Evolutionary conservation across 2,113 vertebrate species (phyloP), one percentile per base, ranked within the genome.

Genomic region (Lethenteron camtschaticum): DNA sequence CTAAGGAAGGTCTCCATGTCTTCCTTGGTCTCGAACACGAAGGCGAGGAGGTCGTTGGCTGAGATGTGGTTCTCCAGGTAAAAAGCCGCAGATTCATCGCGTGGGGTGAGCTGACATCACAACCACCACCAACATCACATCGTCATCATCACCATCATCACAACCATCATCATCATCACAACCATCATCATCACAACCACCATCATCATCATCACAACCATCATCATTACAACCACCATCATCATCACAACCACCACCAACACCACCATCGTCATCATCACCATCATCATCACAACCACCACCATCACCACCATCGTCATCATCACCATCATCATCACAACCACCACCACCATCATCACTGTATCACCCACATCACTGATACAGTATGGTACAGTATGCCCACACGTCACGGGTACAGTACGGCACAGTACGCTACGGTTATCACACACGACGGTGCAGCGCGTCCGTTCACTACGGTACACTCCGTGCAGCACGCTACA

Each of bases 21-120:
- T 9, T 9, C 9, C 9, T 9, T 18, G 5, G 14, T 66, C 20
- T 66, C 60, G 20, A 66, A 66, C 60, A 66, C 60, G 20, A 66
- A 66, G 20, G 60, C 60, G 6, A 3, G 14, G 14, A 66, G 20
- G 20, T 66, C 60, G 8, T 66, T 66, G 14, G 20, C 20, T 14
- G 60, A 14, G 20, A 66, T 66, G 60, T 66, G 60, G 60, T 66
- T 66, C 20, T 66, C 60, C 20, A 66, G 14, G 60, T 66, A 66
- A 3, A 2, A 3, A 63, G 59, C 16, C 59, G 59, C 59, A 16
- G 3, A 3, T 3, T 63, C 16, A 13, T 63, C 16, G 59, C 16
- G 12, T 16, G 59, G 59, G 16, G 16, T 63, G 59, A 63, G 16
- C 59, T 12, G 12, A 16, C 16, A 13, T 13, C 12, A 63, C 16